Evolutionary conservation across 2,797 vertebrate species (phyloP).

Genomic region (Coreius guichenoti): DNA sequence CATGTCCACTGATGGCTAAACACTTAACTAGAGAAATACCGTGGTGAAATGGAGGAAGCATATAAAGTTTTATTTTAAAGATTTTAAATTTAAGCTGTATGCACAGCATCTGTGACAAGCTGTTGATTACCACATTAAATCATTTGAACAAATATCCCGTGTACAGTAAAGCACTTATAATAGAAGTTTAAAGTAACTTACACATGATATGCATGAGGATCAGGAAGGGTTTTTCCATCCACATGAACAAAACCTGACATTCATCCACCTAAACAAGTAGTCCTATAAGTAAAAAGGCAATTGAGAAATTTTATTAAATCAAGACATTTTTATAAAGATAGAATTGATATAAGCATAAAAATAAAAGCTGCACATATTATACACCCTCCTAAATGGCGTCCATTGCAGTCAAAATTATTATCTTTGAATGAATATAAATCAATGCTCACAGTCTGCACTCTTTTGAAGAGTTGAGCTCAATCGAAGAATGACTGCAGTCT

Average conservation of each 20-base stretch:
- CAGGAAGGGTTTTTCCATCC: not conserved
- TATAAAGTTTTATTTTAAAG: too few relatives aligned
- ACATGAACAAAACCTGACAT: not conserved
- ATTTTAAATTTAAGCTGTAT: not conserved
- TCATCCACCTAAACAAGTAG: not conserved
- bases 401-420: not conserved
- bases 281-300: not conserved
- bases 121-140: not conserved
- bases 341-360: not conserved
- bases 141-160: not conserved
- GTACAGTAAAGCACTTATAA: not conserved
- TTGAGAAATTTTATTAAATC: not conserved
- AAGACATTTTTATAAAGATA: not conserved
- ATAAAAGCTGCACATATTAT: not conserved
- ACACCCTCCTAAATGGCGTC: not conserved
- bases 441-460: not conserved
- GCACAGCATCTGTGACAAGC: not conserved
- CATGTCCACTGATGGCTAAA: not conserved
- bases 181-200: not conserved
- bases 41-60: not conserved
- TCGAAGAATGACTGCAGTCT: not conserved
- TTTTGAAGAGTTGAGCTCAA: not conserved
- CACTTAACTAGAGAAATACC: not conserved
- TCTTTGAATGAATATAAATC: not conserved
- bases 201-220: not conserved